Evolutionary conservation across 2,797 vertebrate species (phyloP).

Genomic region (Hoplostethus mediterraneus): DNA sequence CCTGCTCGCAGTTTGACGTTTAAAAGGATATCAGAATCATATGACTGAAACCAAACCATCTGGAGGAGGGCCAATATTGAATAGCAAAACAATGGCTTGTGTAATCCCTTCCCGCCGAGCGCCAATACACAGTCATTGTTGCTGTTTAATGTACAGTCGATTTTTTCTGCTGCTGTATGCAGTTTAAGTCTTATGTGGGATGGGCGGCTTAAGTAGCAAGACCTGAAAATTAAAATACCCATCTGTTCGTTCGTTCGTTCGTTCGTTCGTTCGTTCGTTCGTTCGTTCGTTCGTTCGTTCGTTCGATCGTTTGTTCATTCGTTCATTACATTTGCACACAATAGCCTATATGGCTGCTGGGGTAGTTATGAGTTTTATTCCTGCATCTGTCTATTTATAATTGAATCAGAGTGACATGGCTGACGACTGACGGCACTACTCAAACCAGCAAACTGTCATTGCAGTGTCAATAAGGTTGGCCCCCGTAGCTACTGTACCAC

Average conservation of each 20-base stretch:
- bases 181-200: constrained; percentile 9
- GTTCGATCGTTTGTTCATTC: constrained; percentile 9
- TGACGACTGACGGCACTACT: constrained; percentile 54
- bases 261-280: constrained; percentile 11
- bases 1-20: constrained; percentile 16
- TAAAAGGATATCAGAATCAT: constrained; percentile 22
- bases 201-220: background rate
- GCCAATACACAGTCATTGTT: constrained; percentile 39
- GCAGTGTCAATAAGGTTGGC: constrained; percentile 63
- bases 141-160: constrained; percentile 8
- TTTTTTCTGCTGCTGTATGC: background rate
- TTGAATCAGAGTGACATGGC: constrained; percentile 53
- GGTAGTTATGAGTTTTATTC: constrained; percentile 25
- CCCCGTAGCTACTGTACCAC: constrained; percentile 61
- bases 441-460: constrained; percentile 63
- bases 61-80: constrained; percentile 45
- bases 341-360: constrained; percentile 17
- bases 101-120: constrained; percentile 34
- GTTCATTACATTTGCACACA: constrained; percentile 9
- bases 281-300: background rate
- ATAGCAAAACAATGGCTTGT: constrained; percentile 50
- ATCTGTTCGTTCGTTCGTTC: background rate
- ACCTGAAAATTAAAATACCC: constrained; percentile 1
- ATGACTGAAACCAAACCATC: constrained; percentile 31
- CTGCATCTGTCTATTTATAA: constrained; percentile 49